These are phyloP conservation scores for Galagoides demidoff DNA, from an alignment of 2,797 vertebrate species.

Conservation along the genomic window DNA sequence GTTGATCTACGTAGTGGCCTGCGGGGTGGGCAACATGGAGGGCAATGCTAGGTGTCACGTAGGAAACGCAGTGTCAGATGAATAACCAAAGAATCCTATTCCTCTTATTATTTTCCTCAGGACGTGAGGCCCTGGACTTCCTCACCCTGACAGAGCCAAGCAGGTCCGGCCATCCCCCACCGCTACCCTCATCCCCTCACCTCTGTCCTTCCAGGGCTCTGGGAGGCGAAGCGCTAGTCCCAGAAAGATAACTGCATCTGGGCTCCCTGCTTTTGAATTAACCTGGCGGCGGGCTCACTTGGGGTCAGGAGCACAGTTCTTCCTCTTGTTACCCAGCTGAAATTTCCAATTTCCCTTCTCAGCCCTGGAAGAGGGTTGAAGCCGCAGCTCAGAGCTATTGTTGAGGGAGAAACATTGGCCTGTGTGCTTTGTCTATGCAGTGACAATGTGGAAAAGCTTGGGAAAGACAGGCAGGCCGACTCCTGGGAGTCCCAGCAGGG, in stretches of 20 bases:
- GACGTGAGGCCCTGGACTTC: not conserved
- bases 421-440: not conserved
- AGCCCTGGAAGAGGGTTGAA: not conserved
- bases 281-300: not conserved
- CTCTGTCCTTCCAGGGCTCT: not conserved
- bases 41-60: not conserved
- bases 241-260: not conserved
- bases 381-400: not conserved
- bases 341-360: not conserved
- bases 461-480: not conserved
- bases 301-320: not conserved
- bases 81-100: not conserved
- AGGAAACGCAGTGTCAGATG: not conserved
- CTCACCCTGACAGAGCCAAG: not conserved
- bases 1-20: not conserved
- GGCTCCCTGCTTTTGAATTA: not conserved
- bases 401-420: not conserved
- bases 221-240: not conserved
- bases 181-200: not conserved
- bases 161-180: not conserved
- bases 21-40: not conserved
- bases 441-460: not conserved
- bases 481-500: not conserved
- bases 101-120: not conserved
- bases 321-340: not conserved